Conservation (phyloP, 2,113 vertebrate species). For the Regulus satrapa region DNA sequence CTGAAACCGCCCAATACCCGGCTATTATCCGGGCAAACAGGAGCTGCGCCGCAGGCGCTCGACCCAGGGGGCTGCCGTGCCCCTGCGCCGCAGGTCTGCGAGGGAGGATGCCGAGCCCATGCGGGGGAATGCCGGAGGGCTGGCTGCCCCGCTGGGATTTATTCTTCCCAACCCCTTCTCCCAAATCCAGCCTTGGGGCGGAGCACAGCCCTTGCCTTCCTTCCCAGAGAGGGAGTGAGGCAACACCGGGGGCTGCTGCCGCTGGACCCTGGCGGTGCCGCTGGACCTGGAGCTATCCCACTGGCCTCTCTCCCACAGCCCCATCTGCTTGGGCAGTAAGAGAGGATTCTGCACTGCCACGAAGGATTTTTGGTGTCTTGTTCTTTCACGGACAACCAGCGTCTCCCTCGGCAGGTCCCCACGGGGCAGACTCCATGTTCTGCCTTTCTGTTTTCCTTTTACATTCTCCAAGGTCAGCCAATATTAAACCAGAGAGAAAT, state of each 20-base stretch:
- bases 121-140: not conserved
- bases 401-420: not conserved
- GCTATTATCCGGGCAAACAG: not conserved
- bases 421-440: accelerated
- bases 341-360: not conserved
- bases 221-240: not conserved
- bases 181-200: not conserved
- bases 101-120: not conserved
- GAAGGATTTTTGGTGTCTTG: not conserved
- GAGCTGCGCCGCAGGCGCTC: not conserved
- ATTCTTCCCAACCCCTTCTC: not conserved
- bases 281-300: not conserved
- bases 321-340: not conserved
- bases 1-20: not conserved
- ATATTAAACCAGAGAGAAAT: not conserved
- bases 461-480: not conserved
- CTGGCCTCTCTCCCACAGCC: not conserved
- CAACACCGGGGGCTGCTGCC: accelerated
- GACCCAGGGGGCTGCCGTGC: not conserved
- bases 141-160: not conserved
- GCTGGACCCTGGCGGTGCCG: not conserved
- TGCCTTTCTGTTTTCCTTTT: not conserved
- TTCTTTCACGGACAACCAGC: accelerated
- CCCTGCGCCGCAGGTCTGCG: accelerated
- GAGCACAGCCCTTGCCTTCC: not conserved